Evolutionary conservation across 2,797 vertebrate species (phyloP).

Genomic region (Ficedula albicollis): DNA sequence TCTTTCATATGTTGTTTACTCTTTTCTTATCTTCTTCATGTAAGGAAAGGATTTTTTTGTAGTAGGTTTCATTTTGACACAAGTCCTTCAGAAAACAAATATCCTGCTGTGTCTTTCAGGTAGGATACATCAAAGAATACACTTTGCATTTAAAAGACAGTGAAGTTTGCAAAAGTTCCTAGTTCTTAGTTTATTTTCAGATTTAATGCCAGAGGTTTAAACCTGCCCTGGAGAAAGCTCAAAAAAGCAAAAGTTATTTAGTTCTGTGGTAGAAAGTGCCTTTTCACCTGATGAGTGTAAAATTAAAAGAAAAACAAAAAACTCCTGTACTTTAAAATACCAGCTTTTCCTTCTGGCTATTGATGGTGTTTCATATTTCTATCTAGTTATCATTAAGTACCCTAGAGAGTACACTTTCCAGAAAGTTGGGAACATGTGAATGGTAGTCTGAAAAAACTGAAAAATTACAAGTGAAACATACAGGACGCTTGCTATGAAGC

Average conservation of each 20-base stretch:
- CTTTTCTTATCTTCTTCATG: background rate
- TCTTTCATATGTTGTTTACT: background rate
- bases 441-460: background rate
- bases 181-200: background rate
- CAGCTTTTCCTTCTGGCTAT: background rate
- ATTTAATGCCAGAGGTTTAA: background rate
- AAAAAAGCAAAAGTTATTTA: background rate
- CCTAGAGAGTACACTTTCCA: background rate
- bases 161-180: background rate
- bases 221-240: background rate
- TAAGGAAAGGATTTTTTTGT: background rate
- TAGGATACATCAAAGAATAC: background rate
- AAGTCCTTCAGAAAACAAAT: constrained; percentile 11
- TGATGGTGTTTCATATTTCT: background rate
- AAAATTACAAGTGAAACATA: background rate
- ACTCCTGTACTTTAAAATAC: background rate
- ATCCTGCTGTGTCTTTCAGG: background rate
- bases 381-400: background rate
- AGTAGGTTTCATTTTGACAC: background rate
- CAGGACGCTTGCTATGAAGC: background rate
- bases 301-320: background rate
- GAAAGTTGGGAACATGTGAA: background rate
- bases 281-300: background rate
- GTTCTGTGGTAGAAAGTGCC: background rate
- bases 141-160: constrained; percentile 7